Evolutionary conservation across 2,113 vertebrate genomes (phyloP).

Genomic region (Scolopax mira): DNA sequence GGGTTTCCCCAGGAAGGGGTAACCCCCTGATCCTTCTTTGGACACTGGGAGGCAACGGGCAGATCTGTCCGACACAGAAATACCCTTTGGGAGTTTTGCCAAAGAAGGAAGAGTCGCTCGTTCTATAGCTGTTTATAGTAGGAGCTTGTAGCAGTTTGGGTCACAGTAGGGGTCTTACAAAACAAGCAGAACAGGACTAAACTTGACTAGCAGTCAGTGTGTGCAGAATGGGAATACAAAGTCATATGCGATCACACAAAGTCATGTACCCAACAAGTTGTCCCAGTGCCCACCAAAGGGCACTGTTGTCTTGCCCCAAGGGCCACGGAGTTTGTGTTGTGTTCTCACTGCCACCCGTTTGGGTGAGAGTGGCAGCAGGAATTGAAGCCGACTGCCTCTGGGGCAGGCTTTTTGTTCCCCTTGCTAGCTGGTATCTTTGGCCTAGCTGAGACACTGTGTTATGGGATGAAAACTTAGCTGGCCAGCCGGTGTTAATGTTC

Average conservation of each 20-base stretch:
- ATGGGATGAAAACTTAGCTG: not conserved
- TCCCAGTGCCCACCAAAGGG: accelerated
- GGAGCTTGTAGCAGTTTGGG: not conserved
- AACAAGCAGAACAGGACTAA: not conserved
- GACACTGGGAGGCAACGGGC: accelerated
- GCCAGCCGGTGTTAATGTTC: not conserved
- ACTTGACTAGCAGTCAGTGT: not conserved
- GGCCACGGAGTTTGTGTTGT: not conserved
- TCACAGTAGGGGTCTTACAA: not conserved
- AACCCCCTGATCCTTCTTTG: not conserved
- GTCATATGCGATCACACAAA: accelerated
- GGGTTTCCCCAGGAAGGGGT: not conserved
- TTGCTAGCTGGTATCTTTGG: not conserved
- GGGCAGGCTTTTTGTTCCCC: not conserved
- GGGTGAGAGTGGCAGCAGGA: not conserved
- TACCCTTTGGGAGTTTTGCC: not conserved
- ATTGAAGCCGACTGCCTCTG: not conserved
- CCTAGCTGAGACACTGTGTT: not conserved
- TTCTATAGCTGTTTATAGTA: not conserved
- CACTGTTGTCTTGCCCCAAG: not conserved
- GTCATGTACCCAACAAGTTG: not conserved
- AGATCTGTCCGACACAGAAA: not conserved
- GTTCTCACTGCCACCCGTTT: not conserved
- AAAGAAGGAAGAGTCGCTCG: not conserved
- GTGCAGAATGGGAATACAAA: not conserved